Conservation (phyloP, 2,113 vertebrate genomes). For the Ceyx margarethae region DNA sequence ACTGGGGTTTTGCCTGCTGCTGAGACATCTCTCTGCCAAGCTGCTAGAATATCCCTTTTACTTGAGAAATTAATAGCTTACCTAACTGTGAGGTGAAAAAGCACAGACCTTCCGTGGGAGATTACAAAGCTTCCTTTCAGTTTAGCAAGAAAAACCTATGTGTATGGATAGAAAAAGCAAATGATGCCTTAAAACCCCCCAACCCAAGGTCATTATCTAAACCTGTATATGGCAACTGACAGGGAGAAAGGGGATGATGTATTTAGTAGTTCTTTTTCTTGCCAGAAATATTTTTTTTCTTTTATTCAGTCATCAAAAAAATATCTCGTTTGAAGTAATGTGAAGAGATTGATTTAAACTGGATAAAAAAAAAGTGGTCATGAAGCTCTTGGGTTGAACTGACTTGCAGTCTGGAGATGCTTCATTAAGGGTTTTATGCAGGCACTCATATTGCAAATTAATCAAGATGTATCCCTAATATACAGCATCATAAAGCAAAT, state of each 20-base stretch:
- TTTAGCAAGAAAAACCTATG: neutral
- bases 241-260: neutral
- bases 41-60: neutral
- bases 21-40: conserved; percentile 30
- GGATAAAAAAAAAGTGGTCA: neutral
- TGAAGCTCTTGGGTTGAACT: neutral
- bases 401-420: neutral
- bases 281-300: neutral
- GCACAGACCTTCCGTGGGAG: neutral
- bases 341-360: neutral
- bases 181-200: neutral
- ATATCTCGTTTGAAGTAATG: neutral
- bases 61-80: conserved; percentile 44
- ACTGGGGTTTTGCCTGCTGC: conserved; percentile 45
- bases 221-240: neutral
- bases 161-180: neutral
- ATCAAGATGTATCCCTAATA: neutral
- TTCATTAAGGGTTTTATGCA: neutral
- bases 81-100: neutral
- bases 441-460: neutral
- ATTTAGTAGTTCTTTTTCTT: neutral
- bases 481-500: neutral
- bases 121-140: neutral
- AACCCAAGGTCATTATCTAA: neutral
- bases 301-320: neutral